These are phyloP conservation scores for Microcebus lehilahytsara DNA, from an alignment of 2,113 vertebrate genomes.

Conservation along the genomic window DNA sequence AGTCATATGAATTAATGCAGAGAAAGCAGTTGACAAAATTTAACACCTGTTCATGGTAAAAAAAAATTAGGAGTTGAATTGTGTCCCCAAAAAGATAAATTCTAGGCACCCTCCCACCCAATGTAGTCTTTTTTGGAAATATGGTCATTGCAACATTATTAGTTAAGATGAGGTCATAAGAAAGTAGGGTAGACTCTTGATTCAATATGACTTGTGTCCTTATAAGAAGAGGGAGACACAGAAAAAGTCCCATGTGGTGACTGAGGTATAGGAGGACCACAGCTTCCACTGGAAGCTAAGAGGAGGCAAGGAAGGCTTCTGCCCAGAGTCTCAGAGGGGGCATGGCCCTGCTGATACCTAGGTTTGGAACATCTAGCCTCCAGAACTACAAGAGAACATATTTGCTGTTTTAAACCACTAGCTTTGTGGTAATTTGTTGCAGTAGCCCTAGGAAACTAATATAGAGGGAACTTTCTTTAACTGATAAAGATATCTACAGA, in stretches of 20 bases:
- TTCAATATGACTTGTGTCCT: background rate
- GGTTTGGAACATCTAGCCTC: background rate
- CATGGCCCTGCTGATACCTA: background rate
- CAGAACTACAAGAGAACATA: background rate
- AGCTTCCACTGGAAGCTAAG: background rate
- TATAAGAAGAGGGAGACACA: background rate
- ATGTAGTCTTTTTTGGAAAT: background rate
- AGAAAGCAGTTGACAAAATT: background rate
- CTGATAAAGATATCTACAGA: background rate
- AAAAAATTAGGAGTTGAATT: background rate
- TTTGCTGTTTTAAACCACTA: background rate
- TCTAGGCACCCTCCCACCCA: background rate
- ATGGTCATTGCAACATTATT: background rate
- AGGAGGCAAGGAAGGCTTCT: background rate
- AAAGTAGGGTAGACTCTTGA: background rate
- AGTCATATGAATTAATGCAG: background rate
- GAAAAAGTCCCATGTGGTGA: too few relatives aligned
- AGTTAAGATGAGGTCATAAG: background rate
- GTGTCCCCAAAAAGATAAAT: background rate
- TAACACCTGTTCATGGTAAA: background rate
- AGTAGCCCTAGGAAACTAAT: background rate
- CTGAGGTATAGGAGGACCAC: background rate
- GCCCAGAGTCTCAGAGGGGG: too few relatives aligned
- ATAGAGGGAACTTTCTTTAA: background rate
- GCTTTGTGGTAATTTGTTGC: background rate